Evolutionary conservation across 2,113 vertebrate species (phyloP), one percentile per base, ranked within the genome.

Genomic region (Chascanopsetta lugubris): DNA sequence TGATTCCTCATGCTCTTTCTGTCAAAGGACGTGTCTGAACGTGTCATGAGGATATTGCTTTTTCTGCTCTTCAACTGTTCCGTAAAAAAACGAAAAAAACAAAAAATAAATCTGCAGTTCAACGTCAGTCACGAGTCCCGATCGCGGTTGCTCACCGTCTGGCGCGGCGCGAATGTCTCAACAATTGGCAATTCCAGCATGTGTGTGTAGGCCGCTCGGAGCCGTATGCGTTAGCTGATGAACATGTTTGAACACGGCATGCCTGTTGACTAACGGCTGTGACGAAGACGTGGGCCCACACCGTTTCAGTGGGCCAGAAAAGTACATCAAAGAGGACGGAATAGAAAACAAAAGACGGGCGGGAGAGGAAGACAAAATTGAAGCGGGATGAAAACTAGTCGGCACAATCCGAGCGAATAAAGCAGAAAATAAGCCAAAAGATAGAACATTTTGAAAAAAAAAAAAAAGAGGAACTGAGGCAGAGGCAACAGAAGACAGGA

Each of bases 201-300:
- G 80, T 68, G 80, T 68, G 87, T 75, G 82, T 82, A 51, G 84
- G 79, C 70, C 49, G 79, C 45, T 49, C 1, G 3, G 36, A 32
- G 73, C 59, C 50, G 66, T 55, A 53, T 78, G 85, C 60, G 82
- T 49, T 58, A 51, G 43, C 45, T 43, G 58, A 65, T 45, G 64
- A 63, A 69, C 69, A 55, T 76, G 79, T 77, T 75, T 76, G 72
- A 85, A 81, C 83, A 85, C 61, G 72, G 75, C 45, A 69, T 47
- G 42, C 67, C 43, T 75, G 83, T 82, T 88, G 85, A 85, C 75
- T 71, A 82, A 77, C 17, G 1, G 69, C n/a, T 66, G 61, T 55
- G 56, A 79, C 13, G 26, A 61, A 69, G 63, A 17, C 29, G 61
- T 26, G 69, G 30, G 25, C 83, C 79, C 71, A 85, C 83, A 68